A percentile compares a stretch with the other conserved stretches of the same genome.
Conservation (phyloP, 2,113 vertebrate genomes). For the Cyprinus carpio region DNA sequence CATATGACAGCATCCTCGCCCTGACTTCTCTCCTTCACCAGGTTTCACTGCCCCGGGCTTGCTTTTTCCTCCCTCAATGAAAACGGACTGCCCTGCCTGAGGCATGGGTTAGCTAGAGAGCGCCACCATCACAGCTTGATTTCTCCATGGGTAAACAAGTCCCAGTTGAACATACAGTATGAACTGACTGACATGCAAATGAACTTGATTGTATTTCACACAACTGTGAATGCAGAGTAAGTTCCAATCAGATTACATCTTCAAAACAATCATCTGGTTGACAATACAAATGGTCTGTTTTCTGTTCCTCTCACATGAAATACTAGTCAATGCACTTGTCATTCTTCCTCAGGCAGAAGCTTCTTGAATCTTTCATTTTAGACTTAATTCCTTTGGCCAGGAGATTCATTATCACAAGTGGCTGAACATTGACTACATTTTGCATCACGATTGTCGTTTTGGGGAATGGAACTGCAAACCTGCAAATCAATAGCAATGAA, state of each 20-base stretch:
- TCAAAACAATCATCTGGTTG: not conserved
- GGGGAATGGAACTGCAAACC: not conserved
- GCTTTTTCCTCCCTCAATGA: conserved; percentile 31
- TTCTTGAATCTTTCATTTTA: not conserved
- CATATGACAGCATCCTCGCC: not conserved
- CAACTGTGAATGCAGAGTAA: conserved; percentile 19
- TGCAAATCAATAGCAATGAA: conserved; percentile 2
- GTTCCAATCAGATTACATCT: conserved; percentile 43
- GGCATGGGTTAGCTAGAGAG: not conserved
- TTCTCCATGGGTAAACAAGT: conserved; percentile 20
- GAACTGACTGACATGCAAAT: conserved; percentile 23
- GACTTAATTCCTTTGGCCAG: not conserved
- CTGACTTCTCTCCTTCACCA: conserved; percentile 16
- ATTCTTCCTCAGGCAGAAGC: not conserved
- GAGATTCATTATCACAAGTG: not conserved
- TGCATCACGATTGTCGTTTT: not conserved
- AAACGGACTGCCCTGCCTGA: not conserved
- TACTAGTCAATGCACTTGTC: not conserved
- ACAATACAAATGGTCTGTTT: not conserved
- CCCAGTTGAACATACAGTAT: not conserved
- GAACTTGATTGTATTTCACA: conserved; percentile 37
- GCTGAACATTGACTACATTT: conserved; percentile 15
- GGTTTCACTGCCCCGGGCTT: not conserved
- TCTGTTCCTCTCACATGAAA: not conserved
- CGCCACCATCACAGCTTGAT: not conserved